These are phyloP conservation scores for Glomeris maerens DNA, from an alignment of 1,140 invertebrate species.

Conservation along the genomic window DNA sequence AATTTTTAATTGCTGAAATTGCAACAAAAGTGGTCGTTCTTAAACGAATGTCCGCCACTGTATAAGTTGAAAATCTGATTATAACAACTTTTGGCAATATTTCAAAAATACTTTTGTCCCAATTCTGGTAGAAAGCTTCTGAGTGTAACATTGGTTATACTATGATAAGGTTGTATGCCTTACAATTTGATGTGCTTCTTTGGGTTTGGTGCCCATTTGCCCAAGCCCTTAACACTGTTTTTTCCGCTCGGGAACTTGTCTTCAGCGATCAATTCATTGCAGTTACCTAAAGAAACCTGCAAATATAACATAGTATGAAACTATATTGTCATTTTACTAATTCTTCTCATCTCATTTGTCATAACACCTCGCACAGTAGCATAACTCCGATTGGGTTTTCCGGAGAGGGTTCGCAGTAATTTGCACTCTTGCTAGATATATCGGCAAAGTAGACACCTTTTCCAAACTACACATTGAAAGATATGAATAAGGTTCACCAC, in stretches of 20 bases:
- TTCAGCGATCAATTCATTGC: slow-evolving; percentile 22
- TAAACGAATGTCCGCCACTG: too few relatives aligned
- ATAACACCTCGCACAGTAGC: slow-evolving; percentile 44
- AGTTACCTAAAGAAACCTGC: slow-evolving; percentile 30
- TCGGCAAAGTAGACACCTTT: slow-evolving; percentile 46
- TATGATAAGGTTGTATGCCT: slow-evolving; percentile 18
- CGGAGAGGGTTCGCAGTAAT: slow-evolving; percentile 40
- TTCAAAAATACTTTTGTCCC: background rate
- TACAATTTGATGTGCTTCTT: slow-evolving; percentile 17
- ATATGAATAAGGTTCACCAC: background rate
- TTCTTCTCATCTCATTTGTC: too few relatives aligned
- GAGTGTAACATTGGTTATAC: too few relatives aligned
- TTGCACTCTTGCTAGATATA: slow-evolving; percentile 46
- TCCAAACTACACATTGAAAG: slow-evolving; percentile 22
- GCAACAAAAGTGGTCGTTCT: too few relatives aligned
- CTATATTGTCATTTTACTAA: too few relatives aligned
- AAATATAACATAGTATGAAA: too few relatives aligned
- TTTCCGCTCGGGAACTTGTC: slow-evolving; percentile 26
- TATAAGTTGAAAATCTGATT: slow-evolving; percentile 14
- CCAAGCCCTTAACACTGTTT: slow-evolving; percentile 30
- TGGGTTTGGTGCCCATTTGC: slow-evolving; percentile 20
- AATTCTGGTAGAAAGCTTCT: too few relatives aligned
- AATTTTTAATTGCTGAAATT: too few relatives aligned
- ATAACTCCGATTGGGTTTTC: slow-evolving; percentile 35
- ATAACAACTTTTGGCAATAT: background rate